These are phyloP conservation scores for Drosophila jambulina DNA, from an alignment of 1,140 invertebrate genomes.

Conservation along the genomic window DNA sequence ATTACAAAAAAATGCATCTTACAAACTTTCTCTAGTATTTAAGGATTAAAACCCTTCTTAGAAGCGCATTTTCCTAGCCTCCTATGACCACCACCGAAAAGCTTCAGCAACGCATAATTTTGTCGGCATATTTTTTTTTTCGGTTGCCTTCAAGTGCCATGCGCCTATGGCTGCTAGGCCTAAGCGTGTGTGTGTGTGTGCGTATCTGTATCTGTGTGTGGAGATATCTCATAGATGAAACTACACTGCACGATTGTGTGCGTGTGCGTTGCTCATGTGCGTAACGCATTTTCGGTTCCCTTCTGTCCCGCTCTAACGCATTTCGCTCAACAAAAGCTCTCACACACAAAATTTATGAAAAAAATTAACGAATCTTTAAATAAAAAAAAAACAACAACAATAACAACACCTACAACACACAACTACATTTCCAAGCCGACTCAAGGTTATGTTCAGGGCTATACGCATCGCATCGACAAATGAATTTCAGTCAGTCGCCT, in stretches of 20 bases:
- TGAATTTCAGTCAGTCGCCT: conserved; percentile 61
- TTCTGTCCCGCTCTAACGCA: conserved; percentile 65
- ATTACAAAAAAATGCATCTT: no score
- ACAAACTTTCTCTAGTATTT: no score
- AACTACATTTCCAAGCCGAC: conserved; percentile 45
- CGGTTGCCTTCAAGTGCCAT: conserved; percentile 53
- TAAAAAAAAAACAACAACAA: conserved; percentile 59
- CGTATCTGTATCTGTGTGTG: conserved; percentile 13
- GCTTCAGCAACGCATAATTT: conserved; percentile 51
- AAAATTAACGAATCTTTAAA: conserved; percentile 82
- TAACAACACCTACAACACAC: conserved; percentile 31
- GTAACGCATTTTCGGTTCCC: conserved; percentile 73
- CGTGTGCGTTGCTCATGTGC: conserved; percentile 55
- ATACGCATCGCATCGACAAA: conserved; percentile 80
- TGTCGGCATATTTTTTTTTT: conserved; percentile 11
- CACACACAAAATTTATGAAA: conserved; percentile 58
- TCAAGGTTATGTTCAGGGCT: conserved; percentile 84
- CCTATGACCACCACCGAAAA: conserved; percentile 28
- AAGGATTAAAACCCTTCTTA: neutral
- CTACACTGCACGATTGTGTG: conserved; percentile 20
- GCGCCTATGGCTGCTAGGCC: conserved; percentile 36
- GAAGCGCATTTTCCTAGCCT: conserved; percentile 52
- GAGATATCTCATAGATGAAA: conserved; percentile 27
- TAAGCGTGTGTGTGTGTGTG: neutral
- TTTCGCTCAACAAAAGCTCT: conserved; percentile 60